Conservation (phyloP, 2,888 invertebrate species). For the Norana najaformis region DNA sequence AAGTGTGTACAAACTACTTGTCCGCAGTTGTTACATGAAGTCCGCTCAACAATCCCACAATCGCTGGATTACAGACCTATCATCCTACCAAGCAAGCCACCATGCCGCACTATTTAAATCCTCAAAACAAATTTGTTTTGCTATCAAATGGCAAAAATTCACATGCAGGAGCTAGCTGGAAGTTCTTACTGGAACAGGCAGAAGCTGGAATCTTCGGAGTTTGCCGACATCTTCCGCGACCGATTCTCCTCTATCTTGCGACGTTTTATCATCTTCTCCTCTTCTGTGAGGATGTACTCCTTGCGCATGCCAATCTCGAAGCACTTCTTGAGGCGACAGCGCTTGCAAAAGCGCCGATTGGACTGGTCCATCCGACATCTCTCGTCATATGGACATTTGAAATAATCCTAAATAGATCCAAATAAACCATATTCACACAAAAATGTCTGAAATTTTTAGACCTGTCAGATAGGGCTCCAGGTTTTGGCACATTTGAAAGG, state of each 20-base stretch:
- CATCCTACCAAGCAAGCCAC: too few relatives aligned
- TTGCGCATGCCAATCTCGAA: conserved; percentile 94
- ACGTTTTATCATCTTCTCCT: conserved; percentile 76
- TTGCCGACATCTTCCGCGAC: conserved; percentile 54
- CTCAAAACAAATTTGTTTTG: too few relatives aligned
- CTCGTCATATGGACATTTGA: conserved; percentile 90
- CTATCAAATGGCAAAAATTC: background rate
- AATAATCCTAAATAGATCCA: conserved; percentile 63
- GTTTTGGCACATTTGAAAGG: background rate
- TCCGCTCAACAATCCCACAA: too few relatives aligned
- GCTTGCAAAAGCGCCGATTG: conserved; percentile 92
- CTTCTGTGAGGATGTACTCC: conserved; percentile 95
- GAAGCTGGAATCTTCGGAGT: conserved; percentile 29
- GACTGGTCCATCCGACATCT: conserved; percentile 89
- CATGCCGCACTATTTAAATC: too few relatives aligned
- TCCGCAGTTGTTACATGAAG: too few relatives aligned
- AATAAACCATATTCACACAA: background rate
- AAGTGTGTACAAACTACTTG: too few relatives aligned
- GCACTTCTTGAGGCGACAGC: conserved; percentile 92
- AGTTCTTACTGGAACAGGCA: conserved; percentile 2
- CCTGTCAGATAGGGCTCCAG: background rate
- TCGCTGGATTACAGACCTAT: too few relatives aligned
- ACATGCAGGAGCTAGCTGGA: background rate
- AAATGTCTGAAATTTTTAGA: too few relatives aligned
- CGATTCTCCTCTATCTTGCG: conserved; percentile 88